Conservation (phyloP, 2,888 invertebrate genomes). For the Drosophila paranaensis region DNA sequence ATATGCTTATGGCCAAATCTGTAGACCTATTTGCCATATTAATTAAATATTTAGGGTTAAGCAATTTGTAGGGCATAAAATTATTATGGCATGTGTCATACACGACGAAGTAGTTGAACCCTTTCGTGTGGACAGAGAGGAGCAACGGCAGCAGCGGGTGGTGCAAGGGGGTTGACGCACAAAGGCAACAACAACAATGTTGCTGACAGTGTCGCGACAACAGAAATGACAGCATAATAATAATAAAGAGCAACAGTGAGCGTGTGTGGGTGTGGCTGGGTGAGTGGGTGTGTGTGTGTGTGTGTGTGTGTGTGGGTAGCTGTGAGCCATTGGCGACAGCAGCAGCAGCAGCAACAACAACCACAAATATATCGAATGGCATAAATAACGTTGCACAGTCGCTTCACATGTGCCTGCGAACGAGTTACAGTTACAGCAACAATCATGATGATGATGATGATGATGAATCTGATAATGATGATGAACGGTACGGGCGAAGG, state of each 20-base stretch:
- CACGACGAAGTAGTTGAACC: constrained; percentile 40
- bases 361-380: constrained; percentile 68
- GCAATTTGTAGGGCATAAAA: constrained; percentile 56
- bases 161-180: constrained; percentile 6
- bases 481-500: constrained; percentile 62
- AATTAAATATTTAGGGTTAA: constrained; percentile 55
- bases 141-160: not conserved
- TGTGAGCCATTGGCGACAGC: constrained; percentile 16
- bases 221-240: constrained; percentile 79
- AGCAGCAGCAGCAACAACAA: constrained; percentile 31
- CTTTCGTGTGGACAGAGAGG: constrained; percentile 29
- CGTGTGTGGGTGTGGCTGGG: constrained; percentile 7
- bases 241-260: constrained; percentile 57
- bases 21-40: constrained; percentile 49
- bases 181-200: constrained; percentile 52
- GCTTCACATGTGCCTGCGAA: constrained; percentile 28
- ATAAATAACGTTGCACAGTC: constrained; percentile 65
- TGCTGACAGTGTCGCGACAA: constrained; percentile 77
- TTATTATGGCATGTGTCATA: constrained; percentile 57
- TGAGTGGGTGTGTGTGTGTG: not conserved
- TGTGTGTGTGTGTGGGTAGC: constrained; percentile 2
- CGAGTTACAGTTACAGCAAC: constrained; percentile 47
- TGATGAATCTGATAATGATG: constrained; percentile 37
- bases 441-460: constrained; percentile 24
- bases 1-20: constrained; percentile 31